Evolutionary conservation across 1,140 invertebrate species (phyloP), one percentile per base, ranked within the genome.

Genomic region (Chironomus tepperi): DNA sequence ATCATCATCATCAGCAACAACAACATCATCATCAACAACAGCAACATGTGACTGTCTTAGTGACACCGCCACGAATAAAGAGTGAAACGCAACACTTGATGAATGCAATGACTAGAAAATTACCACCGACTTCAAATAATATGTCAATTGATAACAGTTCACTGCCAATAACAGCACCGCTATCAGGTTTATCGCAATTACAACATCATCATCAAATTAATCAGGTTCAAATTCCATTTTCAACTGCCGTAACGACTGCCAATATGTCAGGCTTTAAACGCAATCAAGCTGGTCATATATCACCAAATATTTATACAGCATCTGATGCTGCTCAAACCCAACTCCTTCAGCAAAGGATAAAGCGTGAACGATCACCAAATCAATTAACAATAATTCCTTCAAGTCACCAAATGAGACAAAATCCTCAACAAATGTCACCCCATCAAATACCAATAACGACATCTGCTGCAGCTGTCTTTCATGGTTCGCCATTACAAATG

Each of bases 41-140:
- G 70, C 79, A 81, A 19, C 80, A 81, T 76, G 81, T 81, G 5
- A 82, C 80, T 10, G 81, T 82, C 57, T 76, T 82, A 73, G 81
- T 82, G 73, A 81, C 81, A 47, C 81, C 81, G 7, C 81, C 81
- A 18, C 76, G 81, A 43, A 81, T 82, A 24, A 82, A 82, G 72
- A 80, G 80, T 34, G 81, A 82, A 77, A 77, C 78, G 42, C 78
- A 77, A 42, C 15, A 16, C 9, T 15, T 43, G 10, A 74, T 74
- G 43, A 57, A 43, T 57, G 73, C 34, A 18, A 57, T 70, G 65
- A 70, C 43, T 18, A n/a, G 73, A 43, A 74, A 74, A 57, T n/a
- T 57, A 19, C 34, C 34, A 21, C 43, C 73, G 19, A 7, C 73
- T 7, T 21, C 73, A 57, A 73, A 42, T n/a, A n/a, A n/a, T 15